Conservation (phyloP, 2,113 vertebrate genomes). For the Sebastes schlegelii region DNA sequence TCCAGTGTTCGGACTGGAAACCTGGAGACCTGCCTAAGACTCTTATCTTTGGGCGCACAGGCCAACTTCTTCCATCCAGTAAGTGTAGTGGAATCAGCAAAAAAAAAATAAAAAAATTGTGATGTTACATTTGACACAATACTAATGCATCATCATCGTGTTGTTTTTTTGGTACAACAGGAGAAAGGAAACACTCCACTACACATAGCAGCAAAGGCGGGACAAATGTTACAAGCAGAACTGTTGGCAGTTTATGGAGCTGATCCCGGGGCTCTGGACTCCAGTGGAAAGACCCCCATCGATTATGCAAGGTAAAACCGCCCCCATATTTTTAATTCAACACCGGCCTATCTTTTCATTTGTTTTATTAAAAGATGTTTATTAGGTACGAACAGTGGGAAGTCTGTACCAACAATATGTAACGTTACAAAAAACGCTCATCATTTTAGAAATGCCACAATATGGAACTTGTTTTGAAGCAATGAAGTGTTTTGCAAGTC, state of each 20-base stretch:
- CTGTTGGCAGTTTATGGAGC: slow-evolving; percentile 95
- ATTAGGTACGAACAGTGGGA: background rate
- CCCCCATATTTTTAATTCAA: background rate
- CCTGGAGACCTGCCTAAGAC: slow-evolving; percentile 94
- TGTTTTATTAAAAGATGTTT: background rate
- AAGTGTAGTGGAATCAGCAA: slow-evolving; percentile 61
- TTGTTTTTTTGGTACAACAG: slow-evolving; percentile 72
- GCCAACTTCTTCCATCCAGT: slow-evolving; percentile 98
- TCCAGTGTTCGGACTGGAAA: slow-evolving; percentile 98
- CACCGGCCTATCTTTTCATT: background rate
- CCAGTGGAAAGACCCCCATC: slow-evolving; percentile 93
- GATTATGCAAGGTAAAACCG: slow-evolving; percentile 91
- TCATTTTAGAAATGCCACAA: background rate
- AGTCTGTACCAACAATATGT: background rate
- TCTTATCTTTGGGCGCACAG: slow-evolving; percentile 95
- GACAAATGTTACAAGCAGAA: slow-evolving; percentile 94
- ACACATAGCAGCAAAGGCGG: slow-evolving; percentile 97
- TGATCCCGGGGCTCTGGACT: slow-evolving; percentile 95
- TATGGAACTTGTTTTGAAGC: background rate
- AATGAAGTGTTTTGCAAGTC: background rate
- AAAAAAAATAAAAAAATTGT: background rate
- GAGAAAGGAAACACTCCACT: slow-evolving; percentile 97
- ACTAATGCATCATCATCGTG: slow-evolving; percentile 1
- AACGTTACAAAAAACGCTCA: background rate
- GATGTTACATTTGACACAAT: background rate